These are phyloP conservation scores for Kryptopterus vitreolus DNA, from an alignment of 2,797 vertebrate species.

Conservation along the genomic window DNA sequence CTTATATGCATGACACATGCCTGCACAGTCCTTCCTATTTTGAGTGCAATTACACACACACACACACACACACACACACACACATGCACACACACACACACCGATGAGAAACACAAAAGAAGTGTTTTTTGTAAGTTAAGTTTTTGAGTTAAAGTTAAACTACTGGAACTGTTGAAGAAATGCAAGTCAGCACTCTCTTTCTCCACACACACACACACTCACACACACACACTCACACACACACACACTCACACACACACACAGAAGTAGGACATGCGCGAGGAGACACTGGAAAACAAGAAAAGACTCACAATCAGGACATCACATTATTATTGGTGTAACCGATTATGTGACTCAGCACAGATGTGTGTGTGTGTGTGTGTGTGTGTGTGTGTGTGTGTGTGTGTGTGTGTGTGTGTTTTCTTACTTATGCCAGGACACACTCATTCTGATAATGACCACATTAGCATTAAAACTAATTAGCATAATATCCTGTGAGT, in stretches of 20 bases:
- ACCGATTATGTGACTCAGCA: background rate
- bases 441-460: background rate
- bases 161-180: conserved; percentile 41
- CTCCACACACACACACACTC: conserved; percentile 22
- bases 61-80: background rate
- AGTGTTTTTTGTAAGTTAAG: conserved; percentile 52
- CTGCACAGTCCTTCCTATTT: too few relatives aligned
- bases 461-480: conserved; percentile 37
- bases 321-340: background rate
- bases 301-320: background rate
- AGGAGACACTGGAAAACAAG: conserved; percentile 11
- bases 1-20: too few relatives aligned
- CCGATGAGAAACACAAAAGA: conserved; percentile 36
- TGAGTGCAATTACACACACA: background rate
- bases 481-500: conserved; percentile 42
- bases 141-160: conserved; percentile 48
- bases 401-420: conserved; percentile 2
- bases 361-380: background rate
- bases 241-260: conserved; percentile 25
- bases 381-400: background rate
- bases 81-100: conserved; percentile 19
- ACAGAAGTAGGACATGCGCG: conserved; percentile 45
- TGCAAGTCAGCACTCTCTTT: conserved; percentile 46
- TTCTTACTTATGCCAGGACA: background rate
- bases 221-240: conserved; percentile 20